Base-by-base conservation (phyloP, 2,113 vertebrate species). In the Lepus timidus region DNA sequence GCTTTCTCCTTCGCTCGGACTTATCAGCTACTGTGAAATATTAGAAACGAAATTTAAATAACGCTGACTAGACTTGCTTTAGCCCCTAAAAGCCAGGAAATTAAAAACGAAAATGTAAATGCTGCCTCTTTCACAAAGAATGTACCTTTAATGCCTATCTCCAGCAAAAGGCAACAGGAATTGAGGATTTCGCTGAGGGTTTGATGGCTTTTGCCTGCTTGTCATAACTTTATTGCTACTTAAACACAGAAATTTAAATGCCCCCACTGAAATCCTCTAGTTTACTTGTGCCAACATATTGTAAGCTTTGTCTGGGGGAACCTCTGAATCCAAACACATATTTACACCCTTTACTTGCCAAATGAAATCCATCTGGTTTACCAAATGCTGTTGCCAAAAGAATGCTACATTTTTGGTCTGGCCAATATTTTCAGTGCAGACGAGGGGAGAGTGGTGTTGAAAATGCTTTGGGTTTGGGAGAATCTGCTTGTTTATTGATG, bases 301-400 rank as follows among this genome's bases (percentile, higher is more conserved):
- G 64, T 62, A 93, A 81, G 70, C 62, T n/a, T 91, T 80, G 75
- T 91, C 83, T 65, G 62, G 68, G 93, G 90, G 83, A 92, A 44
- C 61, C 81, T 76, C 93, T 83, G 51, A 61, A 62, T 85, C 93
- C 76, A 80, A 94, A 95, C 90, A 92, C 74, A 27, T 75, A 92
- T 93, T 92, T 75, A 55, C 93, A 97, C 96, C 95, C 96, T 91
- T 95, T 78, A 71, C 61, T 93, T 91, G 92, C 96, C 97, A 96
- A 33, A 95, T 84, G 75, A 91, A 55, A 62, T 93, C 95, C 95
- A 89, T 91, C 85, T 94, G 95, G 92, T 85, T 90, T 67, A 81
- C 58, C 78, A 5, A 52, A 65, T 23, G 20, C 67, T 31, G 22
- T 62, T 82, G 76, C 95, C 82, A 73, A 78, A 67, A 81, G 31